Base-by-base conservation (phyloP, 2,113 vertebrate genomes). In the Oceanites oceanicus region DNA sequence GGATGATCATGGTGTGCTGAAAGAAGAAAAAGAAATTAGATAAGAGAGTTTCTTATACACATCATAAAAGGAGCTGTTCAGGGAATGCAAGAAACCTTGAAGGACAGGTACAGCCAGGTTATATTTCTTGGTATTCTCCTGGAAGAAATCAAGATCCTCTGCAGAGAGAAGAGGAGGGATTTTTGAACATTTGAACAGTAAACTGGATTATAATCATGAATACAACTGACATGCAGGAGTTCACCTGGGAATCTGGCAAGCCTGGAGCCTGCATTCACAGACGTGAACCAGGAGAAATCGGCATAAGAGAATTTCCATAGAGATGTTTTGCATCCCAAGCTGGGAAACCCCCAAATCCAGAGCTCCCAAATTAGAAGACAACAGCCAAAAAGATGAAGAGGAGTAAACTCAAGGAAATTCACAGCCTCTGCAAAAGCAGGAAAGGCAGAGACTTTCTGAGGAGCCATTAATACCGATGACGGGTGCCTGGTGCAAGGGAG, bases 391-490 rank as follows among this genome's bases (percentile, higher is more conserved):
- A 74, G 56, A 23, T n/a, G 8, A 66, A 80, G 16, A 73, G 21
- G 8, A 45, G 5, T 42, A 66, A 92, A 78, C 23, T 5, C 4
- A 78, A 47, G 6, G 12, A 58, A 88, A 75, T 36, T 73, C 45
- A 40, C 21, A 58, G 30, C 6, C 6, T 68, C 36, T 68, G 12
- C 10, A 52, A 66, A 42, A 44, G 34, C 40, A 72, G 15, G 34
- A 53, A 80, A 52, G 38, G 17, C 15, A 77, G 65, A 49, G 17
- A 16, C 10, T 19, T 68, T 21, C 45, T 26, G 26, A 66, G 44
- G 38, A 81, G 30, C 23, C 1, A 0, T 66, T 4, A 2, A 18
- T 49, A 19, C 4, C 20, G 34, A 29, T n/a, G 20, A 20, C 13
- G 9, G 25, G 14, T 53, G 32, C 10, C 23, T 47, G 32, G 38